These are phyloP conservation scores for Patiria miniata DNA, from an alignment of 35 echinoderm and acorn worm species.

Conservation along the genomic window DNA sequence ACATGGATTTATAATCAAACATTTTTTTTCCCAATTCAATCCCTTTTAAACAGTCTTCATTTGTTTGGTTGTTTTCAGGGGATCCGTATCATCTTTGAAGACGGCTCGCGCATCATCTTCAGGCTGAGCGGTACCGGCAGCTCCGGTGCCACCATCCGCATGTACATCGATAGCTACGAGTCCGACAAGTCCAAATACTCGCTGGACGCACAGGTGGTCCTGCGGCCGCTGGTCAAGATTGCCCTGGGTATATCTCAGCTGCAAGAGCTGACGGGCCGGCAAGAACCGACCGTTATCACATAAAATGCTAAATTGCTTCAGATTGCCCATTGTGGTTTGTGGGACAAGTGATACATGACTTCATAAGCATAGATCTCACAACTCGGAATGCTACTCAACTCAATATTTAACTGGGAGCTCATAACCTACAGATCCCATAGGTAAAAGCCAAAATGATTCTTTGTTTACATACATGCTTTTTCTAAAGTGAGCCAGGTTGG, in stretches of 20 bases:
- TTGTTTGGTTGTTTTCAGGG: conserved; percentile 58
- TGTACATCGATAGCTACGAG: conserved; percentile 94
- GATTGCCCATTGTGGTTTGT: background rate
- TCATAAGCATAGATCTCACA: too few relatives aligned
- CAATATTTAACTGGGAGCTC: too few relatives aligned
- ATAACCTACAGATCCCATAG: too few relatives aligned
- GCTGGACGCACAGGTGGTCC: conserved; percentile 63
- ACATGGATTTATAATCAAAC: too few relatives aligned
- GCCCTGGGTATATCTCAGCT: conserved; percentile 83
- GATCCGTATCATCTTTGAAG: conserved; percentile 82
- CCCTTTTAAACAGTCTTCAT: background rate
- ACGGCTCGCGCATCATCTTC: conserved; percentile 88
- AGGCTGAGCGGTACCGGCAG: conserved; percentile 93
- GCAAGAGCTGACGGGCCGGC: conserved; percentile 67
- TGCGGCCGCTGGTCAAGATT: conserved; percentile 76
- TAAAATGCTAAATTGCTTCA: conserved; percentile 30
- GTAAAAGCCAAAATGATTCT: too few relatives aligned
- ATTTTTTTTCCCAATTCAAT: too few relatives aligned
- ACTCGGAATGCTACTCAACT: too few relatives aligned
- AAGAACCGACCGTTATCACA: conserved; percentile 90
- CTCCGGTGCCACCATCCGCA: conserved; percentile 72
- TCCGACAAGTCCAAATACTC: conserved; percentile 51
- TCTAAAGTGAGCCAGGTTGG: too few relatives aligned
- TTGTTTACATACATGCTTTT: too few relatives aligned
- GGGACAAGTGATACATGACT: too few relatives aligned